These are phyloP conservation scores for Mohoua ochrocephala DNA, from an alignment of 2,113 vertebrate genomes.

Conservation along the genomic window DNA sequence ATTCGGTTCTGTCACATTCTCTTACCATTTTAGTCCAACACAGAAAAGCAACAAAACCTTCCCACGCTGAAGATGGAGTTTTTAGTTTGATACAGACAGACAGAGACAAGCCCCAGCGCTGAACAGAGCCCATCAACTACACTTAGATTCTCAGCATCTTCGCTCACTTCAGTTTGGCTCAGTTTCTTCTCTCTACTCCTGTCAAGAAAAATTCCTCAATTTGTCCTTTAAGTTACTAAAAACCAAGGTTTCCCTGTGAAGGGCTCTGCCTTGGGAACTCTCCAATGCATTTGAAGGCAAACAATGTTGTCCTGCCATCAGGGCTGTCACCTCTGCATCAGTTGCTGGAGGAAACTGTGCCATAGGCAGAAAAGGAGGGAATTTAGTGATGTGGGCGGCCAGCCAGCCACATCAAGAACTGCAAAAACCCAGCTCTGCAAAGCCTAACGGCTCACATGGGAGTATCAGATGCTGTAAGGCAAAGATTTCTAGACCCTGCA, in stretches of 20 bases:
- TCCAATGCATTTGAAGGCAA: not conserved
- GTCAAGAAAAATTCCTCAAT: not conserved
- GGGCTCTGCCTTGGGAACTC: not conserved
- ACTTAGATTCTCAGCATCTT: not conserved
- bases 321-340: not conserved
- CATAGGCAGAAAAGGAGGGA: not conserved
- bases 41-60: not conserved
- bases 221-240: not conserved
- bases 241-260: not conserved
- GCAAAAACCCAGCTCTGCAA: not conserved
- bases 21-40: not conserved
- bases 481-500: not conserved
- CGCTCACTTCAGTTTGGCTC: not conserved
- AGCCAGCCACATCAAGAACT: not conserved
- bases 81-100: not conserved
- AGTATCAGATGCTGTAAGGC: not conserved
- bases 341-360: not conserved
- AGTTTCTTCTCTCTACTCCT: not conserved
- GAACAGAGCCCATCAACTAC: not conserved
- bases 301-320: not conserved
- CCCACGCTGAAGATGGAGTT: not conserved
- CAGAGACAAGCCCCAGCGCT: not conserved
- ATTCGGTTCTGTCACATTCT: conserved; percentile 29
- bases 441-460: not conserved
- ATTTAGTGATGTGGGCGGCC: not conserved